Conservation (phyloP, 1,140 invertebrate species). For the Tetraneura akinire region DNA sequence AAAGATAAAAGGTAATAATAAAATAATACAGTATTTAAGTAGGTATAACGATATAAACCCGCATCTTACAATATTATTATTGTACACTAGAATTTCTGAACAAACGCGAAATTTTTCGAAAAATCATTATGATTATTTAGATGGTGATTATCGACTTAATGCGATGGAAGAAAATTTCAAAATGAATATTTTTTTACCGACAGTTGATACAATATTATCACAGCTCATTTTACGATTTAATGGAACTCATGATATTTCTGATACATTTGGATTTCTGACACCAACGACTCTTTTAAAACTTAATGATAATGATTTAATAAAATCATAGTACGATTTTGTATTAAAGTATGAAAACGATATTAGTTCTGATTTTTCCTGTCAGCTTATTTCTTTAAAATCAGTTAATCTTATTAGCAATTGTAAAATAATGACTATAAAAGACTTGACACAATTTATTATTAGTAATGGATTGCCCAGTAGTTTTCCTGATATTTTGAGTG, state of each 20-base stretch:
- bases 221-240: background rate
- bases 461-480: constrained; percentile 13
- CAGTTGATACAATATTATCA: background rate
- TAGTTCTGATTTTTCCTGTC: constrained; percentile 7
- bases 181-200: background rate
- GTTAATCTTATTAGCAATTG: background rate
- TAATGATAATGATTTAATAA: constrained; percentile 12
- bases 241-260: background rate
- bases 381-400: constrained; percentile 19
- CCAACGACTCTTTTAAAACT: constrained; percentile 7
- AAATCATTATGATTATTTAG: background rate
- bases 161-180: background rate
- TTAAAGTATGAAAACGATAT: constrained; percentile 19
- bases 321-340: constrained; percentile 16
- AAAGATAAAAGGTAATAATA: no score
- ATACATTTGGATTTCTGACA: background rate
- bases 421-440: constrained; percentile 8
- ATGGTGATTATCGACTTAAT: background rate
- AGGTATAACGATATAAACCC: no score
- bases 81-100: no score
- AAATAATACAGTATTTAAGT: no score
- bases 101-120: background rate
- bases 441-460: constrained; percentile 15
- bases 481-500: constrained; percentile 19
- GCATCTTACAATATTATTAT: no score